These are phyloP conservation scores for Rosalia funebris DNA, from an alignment of 2,888 invertebrate genomes.

Conservation along the genomic window DNA sequence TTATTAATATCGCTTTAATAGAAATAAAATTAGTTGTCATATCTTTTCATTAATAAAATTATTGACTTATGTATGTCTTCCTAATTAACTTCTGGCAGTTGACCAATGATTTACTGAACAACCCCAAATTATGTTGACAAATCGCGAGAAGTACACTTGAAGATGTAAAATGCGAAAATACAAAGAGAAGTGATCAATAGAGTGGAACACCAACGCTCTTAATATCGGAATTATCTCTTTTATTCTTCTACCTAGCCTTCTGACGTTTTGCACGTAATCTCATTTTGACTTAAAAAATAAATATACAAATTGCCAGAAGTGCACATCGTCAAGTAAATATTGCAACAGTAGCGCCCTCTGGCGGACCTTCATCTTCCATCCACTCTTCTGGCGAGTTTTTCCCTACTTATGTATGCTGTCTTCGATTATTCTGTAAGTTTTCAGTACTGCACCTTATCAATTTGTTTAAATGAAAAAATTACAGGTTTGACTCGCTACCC, in stretches of 20 bases:
- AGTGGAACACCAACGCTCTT: conserved; percentile 16
- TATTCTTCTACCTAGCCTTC: not conserved
- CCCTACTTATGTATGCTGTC: too few species aligned
- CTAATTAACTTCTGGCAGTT: conserved; percentile 23
- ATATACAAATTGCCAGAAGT: not conserved
- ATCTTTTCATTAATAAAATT: not conserved
- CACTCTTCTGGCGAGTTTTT: too few species aligned
- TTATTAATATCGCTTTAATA: too few species aligned
- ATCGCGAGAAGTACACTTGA: conserved; percentile 13
- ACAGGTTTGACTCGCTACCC: conserved; percentile 11
- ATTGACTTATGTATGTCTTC: conserved; percentile 5
- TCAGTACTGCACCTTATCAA: not conserved
- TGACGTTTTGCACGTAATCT: conserved; percentile 9
- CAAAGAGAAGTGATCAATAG: conserved; percentile 5
- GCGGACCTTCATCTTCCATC: too few species aligned
- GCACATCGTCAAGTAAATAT: not conserved
- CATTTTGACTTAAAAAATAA: conserved; percentile 37
- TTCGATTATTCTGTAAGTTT: not conserved
- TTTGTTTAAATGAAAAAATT: not conserved
- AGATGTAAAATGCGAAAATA: conserved; percentile 4
- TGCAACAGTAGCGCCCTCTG: too few species aligned
- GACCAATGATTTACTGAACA: conserved; percentile 11
- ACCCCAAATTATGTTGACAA: conserved; percentile 19
- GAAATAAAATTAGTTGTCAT: not conserved
- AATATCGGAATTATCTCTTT: conserved; percentile 1